Evolutionary conservation across 2,888 invertebrate genomes (phyloP).

Genomic region (Rhingia rostrata): DNA sequence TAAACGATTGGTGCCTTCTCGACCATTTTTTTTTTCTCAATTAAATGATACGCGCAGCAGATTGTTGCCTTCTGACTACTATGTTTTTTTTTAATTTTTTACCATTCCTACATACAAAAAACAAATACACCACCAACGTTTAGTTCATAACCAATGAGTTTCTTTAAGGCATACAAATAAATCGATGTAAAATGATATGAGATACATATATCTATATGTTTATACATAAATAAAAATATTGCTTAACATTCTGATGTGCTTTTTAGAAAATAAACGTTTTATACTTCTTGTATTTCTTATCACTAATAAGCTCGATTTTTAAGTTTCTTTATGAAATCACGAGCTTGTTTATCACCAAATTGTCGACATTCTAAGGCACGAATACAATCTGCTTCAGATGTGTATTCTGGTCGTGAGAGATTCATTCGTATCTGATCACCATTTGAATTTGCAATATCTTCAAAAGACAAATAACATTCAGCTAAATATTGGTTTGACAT

Average conservation of each 20-base stretch:
- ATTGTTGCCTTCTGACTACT: too few species aligned
- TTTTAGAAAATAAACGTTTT: neutral
- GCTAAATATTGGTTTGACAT: constrained; percentile 96
- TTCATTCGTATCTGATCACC: constrained; percentile 90
- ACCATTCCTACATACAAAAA: too few species aligned
- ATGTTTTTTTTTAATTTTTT: too few species aligned
- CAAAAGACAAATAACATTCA: constrained; percentile 94
- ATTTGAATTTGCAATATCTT: constrained; percentile 87
- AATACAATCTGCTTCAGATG: constrained; percentile 84
- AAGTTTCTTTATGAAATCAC: constrained; percentile 93
- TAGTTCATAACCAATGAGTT: neutral
- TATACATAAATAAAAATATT: constrained; percentile 13
- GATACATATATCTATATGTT: too few species aligned
- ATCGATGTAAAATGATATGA: neutral
- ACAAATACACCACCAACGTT: too few species aligned
- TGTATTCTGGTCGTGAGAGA: constrained; percentile 87
- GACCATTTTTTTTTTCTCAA: too few species aligned
- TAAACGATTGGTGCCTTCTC: too few species aligned
- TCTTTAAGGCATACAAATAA: neutral
- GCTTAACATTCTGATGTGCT: neutral
- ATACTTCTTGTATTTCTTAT: neutral
- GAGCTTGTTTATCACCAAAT: constrained; percentile 92
- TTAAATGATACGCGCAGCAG: too few species aligned
- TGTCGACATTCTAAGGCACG: constrained; percentile 91
- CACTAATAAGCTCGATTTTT: constrained; percentile 85